A percentile compares a stretch with the other conserved stretches of the same genome.
Evolutionary conservation across 2,888 invertebrate genomes (phyloP).

Genomic region (Agrotis exclamationis): DNA sequence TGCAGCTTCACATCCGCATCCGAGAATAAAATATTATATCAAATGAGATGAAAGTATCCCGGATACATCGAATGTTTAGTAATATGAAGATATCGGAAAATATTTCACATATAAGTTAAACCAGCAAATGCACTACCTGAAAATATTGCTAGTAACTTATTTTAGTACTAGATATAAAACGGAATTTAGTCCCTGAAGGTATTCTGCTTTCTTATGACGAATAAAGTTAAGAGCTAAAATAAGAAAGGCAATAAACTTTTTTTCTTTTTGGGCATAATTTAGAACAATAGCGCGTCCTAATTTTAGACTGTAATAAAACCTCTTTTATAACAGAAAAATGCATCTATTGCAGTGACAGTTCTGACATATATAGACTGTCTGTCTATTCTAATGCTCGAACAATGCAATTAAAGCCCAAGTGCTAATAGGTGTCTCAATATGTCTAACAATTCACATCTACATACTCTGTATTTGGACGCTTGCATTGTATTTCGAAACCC

Average conservation of each 20-base stretch:
- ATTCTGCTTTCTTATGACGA: neutral
- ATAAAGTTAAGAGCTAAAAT: constrained; percentile 2
- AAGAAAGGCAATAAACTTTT: neutral
- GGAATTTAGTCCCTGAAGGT: constrained; percentile 2
- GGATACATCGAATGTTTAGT: neutral
- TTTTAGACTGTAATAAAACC: constrained; percentile 24
- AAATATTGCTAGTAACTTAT: neutral
- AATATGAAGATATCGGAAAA: neutral
- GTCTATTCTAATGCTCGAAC: constrained; percentile 76
- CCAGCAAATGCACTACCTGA: neutral
- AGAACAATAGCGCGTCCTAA: constrained; percentile 44
- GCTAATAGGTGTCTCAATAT: constrained; percentile 60
- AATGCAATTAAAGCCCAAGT: constrained; percentile 77
- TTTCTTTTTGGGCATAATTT: constrained; percentile 17
- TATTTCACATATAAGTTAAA: neutral
- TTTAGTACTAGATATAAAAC: neutral
- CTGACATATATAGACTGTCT: constrained; percentile 60
- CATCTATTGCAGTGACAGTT: constrained; percentile 50
- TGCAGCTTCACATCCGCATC: too few relatives aligned
- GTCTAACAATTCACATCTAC: constrained; percentile 70
- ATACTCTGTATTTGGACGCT: constrained; percentile 60
- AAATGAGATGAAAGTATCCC: neutral
- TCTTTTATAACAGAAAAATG: constrained; percentile 42
- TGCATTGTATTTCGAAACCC: constrained; percentile 61
- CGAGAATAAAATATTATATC: too few relatives aligned